Evolutionary conservation across 2,797 vertebrate species (phyloP).

Genomic region (Pteropus rufus): DNA sequence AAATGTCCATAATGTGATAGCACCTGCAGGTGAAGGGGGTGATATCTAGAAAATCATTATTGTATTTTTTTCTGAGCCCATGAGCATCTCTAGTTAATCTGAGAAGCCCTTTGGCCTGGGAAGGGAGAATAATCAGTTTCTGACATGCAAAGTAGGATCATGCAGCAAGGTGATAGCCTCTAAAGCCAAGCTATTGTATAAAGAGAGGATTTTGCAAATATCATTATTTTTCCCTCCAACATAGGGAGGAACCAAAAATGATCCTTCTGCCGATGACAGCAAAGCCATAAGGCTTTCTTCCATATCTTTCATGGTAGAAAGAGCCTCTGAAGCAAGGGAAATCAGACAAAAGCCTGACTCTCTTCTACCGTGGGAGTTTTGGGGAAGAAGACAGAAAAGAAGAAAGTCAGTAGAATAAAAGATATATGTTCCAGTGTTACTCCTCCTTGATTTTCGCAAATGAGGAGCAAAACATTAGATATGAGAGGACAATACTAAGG

Average conservation of each 20-base stretch:
- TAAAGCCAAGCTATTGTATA: not conserved
- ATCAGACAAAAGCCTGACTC: not conserved
- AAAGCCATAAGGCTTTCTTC: not conserved
- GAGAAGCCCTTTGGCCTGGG: not conserved
- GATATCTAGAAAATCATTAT: not conserved
- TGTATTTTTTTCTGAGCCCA: not conserved
- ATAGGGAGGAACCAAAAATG: not conserved
- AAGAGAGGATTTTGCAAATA: not conserved
- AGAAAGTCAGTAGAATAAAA: not conserved
- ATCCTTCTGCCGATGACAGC: not conserved
- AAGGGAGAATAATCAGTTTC: not conserved
- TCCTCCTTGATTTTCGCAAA: not conserved
- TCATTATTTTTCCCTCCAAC: not conserved
- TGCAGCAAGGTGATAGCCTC: not conserved
- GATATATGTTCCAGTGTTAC: too few relatives aligned
- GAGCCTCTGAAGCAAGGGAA: not conserved
- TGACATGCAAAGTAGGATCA: not conserved
- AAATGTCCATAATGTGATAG: not conserved
- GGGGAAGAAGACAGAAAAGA: not conserved
- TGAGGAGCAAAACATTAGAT: not conserved
- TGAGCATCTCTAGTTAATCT: not conserved
- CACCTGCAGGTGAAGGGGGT: not conserved
- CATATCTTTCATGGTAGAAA: not conserved
- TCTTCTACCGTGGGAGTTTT: not conserved
- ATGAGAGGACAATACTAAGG: not conserved